Evolutionary conservation across 2,888 invertebrate genomes (phyloP).

Genomic region (Cactoblastis cactorum): DNA sequence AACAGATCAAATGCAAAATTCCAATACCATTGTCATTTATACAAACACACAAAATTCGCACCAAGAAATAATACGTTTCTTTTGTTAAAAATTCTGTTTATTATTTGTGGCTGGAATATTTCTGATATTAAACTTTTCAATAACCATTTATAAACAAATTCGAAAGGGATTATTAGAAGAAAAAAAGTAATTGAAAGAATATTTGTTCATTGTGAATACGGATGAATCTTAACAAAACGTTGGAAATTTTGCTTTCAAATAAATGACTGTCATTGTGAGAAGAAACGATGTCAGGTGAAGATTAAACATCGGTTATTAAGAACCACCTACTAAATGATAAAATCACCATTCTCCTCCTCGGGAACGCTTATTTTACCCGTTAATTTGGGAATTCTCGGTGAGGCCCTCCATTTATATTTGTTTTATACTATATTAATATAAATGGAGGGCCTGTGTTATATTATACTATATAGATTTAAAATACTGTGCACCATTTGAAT

Average conservation of each 20-base stretch:
- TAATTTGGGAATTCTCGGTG: constrained; percentile 17
- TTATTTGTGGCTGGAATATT: not conserved
- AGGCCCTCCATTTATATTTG: not conserved
- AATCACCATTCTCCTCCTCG: constrained; percentile 15
- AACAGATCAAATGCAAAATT: not conserved
- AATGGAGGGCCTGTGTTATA: no score
- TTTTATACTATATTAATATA: not conserved
- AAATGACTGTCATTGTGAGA: constrained; percentile 48
- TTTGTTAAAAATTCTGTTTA: not conserved
- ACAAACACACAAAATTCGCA: not conserved
- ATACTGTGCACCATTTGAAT: not conserved
- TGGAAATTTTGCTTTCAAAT: constrained; percentile 40
- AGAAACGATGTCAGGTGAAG: constrained; percentile 31
- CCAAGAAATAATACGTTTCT: not conserved
- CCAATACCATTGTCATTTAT: not conserved
- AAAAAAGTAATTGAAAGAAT: constrained; percentile 30
- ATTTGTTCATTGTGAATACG: constrained; percentile 31
- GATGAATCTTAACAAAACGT: constrained; percentile 42
- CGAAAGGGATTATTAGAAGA: constrained; percentile 22
- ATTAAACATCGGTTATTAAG: constrained; percentile 27
- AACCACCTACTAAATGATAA: constrained; percentile 17
- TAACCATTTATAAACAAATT: constrained; percentile 23
- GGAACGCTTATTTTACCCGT: constrained; percentile 18
- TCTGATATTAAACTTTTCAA: constrained; percentile 13
- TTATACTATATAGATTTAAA: not conserved